Conservation (phyloP, 2,113 vertebrate genomes). For the Chroicocephalus ridibundus region DNA sequence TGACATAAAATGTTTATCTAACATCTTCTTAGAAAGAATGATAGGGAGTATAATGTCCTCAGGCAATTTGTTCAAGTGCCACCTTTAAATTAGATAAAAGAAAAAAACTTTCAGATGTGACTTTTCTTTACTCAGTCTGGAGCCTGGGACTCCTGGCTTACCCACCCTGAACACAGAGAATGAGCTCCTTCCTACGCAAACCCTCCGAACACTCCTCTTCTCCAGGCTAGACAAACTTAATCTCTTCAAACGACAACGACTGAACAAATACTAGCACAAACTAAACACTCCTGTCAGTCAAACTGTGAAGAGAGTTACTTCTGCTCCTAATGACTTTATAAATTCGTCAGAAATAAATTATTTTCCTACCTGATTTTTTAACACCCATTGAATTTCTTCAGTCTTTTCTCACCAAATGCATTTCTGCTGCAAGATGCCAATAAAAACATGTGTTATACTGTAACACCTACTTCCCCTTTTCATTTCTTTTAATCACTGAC, state of each 20-base stretch:
- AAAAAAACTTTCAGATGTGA: background rate
- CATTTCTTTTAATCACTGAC: background rate
- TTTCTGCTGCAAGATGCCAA: background rate
- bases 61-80: background rate
- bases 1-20: background rate
- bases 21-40: background rate
- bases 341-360: background rate
- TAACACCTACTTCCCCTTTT: constrained; percentile 3
- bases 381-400: background rate
- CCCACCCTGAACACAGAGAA: background rate
- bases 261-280: background rate
- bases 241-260: background rate
- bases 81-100: background rate
- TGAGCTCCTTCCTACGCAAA: background rate
- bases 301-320: background rate
- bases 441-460: background rate
- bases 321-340: background rate
- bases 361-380: constrained; percentile 20
- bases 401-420: background rate
- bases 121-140: background rate
- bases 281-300: background rate
- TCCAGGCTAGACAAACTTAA: background rate
- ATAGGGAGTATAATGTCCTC: background rate
- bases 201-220: background rate
- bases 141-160: background rate